A percentile compares a stretch with the other conserved stretches of the same genome.
Conservation (phyloP, 2,888 invertebrate species). For the Caenorhabditis afra region DNA sequence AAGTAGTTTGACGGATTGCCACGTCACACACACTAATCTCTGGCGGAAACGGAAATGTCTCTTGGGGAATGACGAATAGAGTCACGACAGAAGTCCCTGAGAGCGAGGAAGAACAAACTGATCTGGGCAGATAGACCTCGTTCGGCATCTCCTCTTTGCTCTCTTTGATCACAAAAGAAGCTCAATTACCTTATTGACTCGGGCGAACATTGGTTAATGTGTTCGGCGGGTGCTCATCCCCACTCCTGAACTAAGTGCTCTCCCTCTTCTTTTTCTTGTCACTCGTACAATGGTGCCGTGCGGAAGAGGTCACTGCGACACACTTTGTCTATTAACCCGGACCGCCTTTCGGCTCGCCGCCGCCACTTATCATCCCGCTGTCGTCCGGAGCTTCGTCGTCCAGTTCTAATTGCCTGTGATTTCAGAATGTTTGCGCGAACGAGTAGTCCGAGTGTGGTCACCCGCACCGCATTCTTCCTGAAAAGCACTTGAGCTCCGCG, state of each 20-base stretch:
- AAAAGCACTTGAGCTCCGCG: slow-evolving; percentile 46
- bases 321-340: slow-evolving; percentile 48
- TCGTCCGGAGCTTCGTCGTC: neutral
- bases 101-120: neutral
- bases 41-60: too few species aligned
- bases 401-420: slow-evolving; percentile 38
- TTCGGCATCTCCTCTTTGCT: neutral
- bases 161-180: slow-evolving; percentile 39
- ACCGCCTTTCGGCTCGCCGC: slow-evolving; percentile 14
- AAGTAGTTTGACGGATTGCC: too few species aligned
- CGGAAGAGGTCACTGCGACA: slow-evolving; percentile 25
- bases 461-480: slow-evolving; percentile 19
- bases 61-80: too few species aligned
- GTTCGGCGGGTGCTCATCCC: slow-evolving; percentile 53
- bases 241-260: slow-evolving; percentile 32
- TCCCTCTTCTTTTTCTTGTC: slow-evolving; percentile 34
- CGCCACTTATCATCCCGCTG: slow-evolving; percentile 46
- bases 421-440: neutral
- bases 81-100: too few species aligned
- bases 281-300: slow-evolving; percentile 24
- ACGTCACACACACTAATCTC: too few species aligned
- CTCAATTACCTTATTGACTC: slow-evolving; percentile 47
- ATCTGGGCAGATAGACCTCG: neutral
- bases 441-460: slow-evolving; percentile 3
- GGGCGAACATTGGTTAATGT: slow-evolving; percentile 28